Evolutionary conservation across 2,888 invertebrate genomes (phyloP), one percentile per base, ranked within the genome.

Genomic region (Oxycera nigricornis): DNA sequence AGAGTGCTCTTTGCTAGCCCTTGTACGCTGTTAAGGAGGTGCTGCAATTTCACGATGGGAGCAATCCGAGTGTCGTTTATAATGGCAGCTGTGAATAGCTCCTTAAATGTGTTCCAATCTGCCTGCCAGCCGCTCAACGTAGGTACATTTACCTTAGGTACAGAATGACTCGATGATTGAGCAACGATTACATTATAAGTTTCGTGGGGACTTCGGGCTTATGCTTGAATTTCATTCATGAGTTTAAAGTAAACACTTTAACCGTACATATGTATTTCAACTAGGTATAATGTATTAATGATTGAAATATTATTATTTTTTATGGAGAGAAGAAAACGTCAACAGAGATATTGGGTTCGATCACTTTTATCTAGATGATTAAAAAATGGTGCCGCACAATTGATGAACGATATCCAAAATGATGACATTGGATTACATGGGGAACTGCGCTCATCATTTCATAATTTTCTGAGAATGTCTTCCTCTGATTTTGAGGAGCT

Each of bases 331-430:
- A 11, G 46, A 46, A 46, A 46, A 46, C 46, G 14, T 17, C 46
- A 46, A 46, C 46, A 46, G 2, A 3, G 46, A 46, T 46, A 46
- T 46, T 46, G 46, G 46, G 14, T 46, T 7, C 46, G 46, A 46
- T 46, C 46, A 14, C 46, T 46, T 14, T 46, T 46, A 46, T 46
- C 46, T 14, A 46, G 14, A 46, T n/a, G 46, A 46, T 14, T 11
- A 7, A 46, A 14, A 14, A 17, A 46, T 46, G 46, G 46, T 46
- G 6, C 46, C 17, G 46, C 46, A 46, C 46, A 46, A 46, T 11
- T 46, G 46, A 46, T 46, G 46, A 3, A 46, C 46, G 46, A 46
- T 46, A 46, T 46, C 46, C 46, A 46, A 46, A 46, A 46, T 46
- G 46, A 46, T 46, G 46, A 11, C 46, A 46, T 46, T 46, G 46